A percentile compares a stretch with the other conserved stretches of the same genome.
Conservation (phyloP, 2,113 vertebrate genomes). For the Xenus cinereus region DNA sequence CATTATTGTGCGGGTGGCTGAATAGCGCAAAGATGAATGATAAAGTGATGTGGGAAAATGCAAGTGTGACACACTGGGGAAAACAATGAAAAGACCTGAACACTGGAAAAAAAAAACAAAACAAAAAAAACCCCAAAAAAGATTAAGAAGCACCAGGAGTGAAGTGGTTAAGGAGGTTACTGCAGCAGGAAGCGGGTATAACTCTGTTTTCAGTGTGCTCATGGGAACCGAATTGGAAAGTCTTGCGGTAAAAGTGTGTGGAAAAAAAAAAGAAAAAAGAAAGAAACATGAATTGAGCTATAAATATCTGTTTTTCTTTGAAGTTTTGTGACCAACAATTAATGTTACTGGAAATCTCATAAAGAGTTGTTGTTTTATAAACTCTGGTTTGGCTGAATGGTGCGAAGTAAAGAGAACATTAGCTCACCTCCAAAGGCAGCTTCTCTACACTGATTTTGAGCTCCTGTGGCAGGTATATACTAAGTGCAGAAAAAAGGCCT, state of each 20-base stretch:
- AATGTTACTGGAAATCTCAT: slow-evolving; percentile 80
- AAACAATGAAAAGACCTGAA: slow-evolving; percentile 67
- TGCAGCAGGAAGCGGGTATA: slow-evolving; percentile 78
- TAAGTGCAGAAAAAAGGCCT: background rate
- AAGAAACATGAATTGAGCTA: slow-evolving; percentile 72
- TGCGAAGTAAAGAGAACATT: background rate
- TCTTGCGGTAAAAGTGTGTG: slow-evolving; percentile 79
- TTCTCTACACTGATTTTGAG: background rate
- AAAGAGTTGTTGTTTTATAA: slow-evolving; percentile 65
- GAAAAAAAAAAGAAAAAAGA: slow-evolving; percentile 35
- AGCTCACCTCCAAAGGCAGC: background rate
- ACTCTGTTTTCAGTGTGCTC: slow-evolving; percentile 73
- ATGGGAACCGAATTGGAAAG: slow-evolving; percentile 80
- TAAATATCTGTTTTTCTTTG: slow-evolving; percentile 80
- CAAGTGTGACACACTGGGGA: slow-evolving; percentile 61
- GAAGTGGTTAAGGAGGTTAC: slow-evolving; percentile 74
- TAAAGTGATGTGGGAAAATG: slow-evolving; percentile 69
- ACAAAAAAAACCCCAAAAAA: background rate
- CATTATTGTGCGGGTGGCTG: slow-evolving; percentile 53
- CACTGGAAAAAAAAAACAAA: slow-evolving; percentile 55
- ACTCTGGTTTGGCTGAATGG: slow-evolving; percentile 39
- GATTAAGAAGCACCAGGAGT: slow-evolving; percentile 30
- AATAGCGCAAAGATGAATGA: slow-evolving; percentile 47
- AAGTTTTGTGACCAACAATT: slow-evolving; percentile 79
- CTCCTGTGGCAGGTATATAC: background rate